Base-by-base conservation (phyloP, 2,888 invertebrate genomes). In the Drosophila affinis region DNA sequence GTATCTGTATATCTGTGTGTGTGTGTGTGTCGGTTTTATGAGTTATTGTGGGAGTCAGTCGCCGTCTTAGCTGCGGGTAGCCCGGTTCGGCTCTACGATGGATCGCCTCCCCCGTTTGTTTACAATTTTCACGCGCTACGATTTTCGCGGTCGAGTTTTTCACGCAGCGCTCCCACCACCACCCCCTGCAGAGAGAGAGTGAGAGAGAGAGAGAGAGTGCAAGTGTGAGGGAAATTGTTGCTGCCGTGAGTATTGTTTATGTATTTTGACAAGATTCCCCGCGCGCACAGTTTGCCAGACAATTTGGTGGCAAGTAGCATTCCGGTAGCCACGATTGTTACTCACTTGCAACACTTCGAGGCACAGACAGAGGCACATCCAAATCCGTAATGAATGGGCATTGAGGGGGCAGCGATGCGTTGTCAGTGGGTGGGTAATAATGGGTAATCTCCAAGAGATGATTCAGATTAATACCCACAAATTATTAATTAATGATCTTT, bases 181-280 rank as follows among this genome's bases (percentile, higher is more conserved):
- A 12, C 12, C 21, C 4, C 14, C 34, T 7, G 39, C 68, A 72
- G 60, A 24, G 24, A 2, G 24, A 24, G 24, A 24, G 21, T 3
- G 61, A 63, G 75, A 75, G 76, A 75, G 70, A 69, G 68, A 78
- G 81, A 83, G 62, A 79, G 79, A 80, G 78, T 74, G 74, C 56
- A 78, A 76, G 89, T 89, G 89, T 73, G 72, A 85, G 79, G 78
- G 76, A 87, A 79, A 83, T 2, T 81, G 73, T 76, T 85, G 77
- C 76, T 39, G 12, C 34, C 34, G 34, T 5, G 34, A 5, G 39
- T 87, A 78, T 85, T 91, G 91, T 91, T 91, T 91, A 91, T 86
- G 78, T 91, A 90, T 91, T 91, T 91, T 91, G 91, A 91, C 92
- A 91, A 86, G 87, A 81, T 90, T 79, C 79, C 63, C 77, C 67